Percentiles rank a stretch among this genome's conserved stretches.
Evolutionary conservation across 53 echinoderm and acorn worm genomes (phyloP).

Genomic region (Zoroaster sp.): DNA sequence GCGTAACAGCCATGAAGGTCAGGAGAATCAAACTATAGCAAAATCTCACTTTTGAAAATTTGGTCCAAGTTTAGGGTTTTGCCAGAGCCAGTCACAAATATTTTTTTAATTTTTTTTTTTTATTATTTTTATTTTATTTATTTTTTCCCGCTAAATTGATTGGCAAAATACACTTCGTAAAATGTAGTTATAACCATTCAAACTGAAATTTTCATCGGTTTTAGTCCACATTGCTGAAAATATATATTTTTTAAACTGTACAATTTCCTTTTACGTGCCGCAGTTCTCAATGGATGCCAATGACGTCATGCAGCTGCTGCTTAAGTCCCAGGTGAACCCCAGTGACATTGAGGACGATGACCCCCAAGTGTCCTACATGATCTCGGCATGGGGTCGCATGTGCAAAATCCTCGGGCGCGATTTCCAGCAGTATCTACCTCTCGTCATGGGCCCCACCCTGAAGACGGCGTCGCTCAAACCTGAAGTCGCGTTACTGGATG

Average conservation of each 20-base stretch:
- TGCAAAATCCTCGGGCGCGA: constrained; percentile 90
- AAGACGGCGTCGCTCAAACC: constrained; percentile 96
- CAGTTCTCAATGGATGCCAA: constrained; percentile 93
- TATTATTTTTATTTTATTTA: no score
- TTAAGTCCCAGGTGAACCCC: constrained; percentile 85
- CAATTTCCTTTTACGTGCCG: not conserved
- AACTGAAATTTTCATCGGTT: no score
- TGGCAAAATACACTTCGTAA: not conserved
- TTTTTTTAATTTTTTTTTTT: no score
- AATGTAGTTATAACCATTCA: not conserved
- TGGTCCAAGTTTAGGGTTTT: no score
- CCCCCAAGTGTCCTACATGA: constrained; percentile 97
- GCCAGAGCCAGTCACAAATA: no score
- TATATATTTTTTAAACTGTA: not conserved
- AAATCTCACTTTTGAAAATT: no score
- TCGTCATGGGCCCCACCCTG: constrained; percentile 94
- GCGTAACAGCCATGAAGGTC: no score
- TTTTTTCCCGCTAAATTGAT: no score
- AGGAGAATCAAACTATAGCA: no score
- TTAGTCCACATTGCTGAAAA: not conserved
- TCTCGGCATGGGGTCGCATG: constrained; percentile 99
- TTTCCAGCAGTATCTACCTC: constrained; percentile 93
- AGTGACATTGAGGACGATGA: constrained; percentile 93
- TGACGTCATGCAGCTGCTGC: constrained; percentile 94
- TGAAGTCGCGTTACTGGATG: constrained; percentile 91